Conservation (phyloP, 2,113 vertebrate species). For the Oncorhynchus kisutch region DNA sequence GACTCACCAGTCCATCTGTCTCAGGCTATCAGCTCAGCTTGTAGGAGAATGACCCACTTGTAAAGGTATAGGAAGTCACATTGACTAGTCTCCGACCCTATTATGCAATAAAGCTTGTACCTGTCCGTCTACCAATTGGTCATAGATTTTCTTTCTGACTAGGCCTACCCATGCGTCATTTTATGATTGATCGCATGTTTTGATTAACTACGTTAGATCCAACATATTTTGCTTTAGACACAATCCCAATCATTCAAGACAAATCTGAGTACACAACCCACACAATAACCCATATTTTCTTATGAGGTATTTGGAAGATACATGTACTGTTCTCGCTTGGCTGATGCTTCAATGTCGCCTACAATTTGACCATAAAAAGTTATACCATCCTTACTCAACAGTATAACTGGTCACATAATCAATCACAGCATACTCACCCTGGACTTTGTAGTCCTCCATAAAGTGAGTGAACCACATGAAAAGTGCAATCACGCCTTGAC, state of each 20-base stretch:
- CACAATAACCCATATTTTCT: too few relatives aligned
- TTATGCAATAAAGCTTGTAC: too few relatives aligned
- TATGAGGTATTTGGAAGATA: too few relatives aligned
- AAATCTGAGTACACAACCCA: too few relatives aligned
- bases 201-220: too few relatives aligned
- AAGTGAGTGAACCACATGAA: slow-evolving; percentile 81
- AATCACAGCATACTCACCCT: slow-evolving; percentile 74
- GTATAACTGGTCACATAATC: neutral
- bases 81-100: neutral
- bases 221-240: too few relatives aligned
- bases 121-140: too few relatives aligned
- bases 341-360: neutral
- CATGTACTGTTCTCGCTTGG: too few relatives aligned
- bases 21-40: slow-evolving; percentile 66
- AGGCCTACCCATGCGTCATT: too few relatives aligned
- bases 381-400: neutral
- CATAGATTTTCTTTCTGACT: too few relatives aligned
- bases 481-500: slow-evolving; percentile 78
- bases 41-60: slow-evolving; percentile 44
- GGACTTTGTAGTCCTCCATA: slow-evolving; percentile 81
- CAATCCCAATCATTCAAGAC: too few relatives aligned
- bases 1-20: slow-evolving; percentile 29
- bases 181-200: too few relatives aligned
- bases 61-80: neutral
- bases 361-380: neutral